Percentiles rank a stretch among this genome's conserved stretches.
Conservation (phyloP, 2,888 invertebrate genomes). For the Incurvaria masculella region DNA sequence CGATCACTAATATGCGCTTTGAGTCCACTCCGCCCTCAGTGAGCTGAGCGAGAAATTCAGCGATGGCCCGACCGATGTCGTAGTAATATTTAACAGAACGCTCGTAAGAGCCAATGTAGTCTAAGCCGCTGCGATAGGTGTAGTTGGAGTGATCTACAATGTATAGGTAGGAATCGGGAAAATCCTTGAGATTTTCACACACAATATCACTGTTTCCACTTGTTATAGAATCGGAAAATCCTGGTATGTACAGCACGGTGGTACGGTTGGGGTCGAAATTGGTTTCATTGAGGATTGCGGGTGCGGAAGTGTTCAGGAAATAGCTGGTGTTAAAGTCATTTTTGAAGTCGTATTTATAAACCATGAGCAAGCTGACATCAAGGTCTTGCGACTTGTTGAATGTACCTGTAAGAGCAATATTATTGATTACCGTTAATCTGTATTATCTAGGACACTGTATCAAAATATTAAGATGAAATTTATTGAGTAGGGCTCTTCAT, state of each 20-base stretch:
- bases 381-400: background rate
- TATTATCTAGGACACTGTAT: too few species aligned
- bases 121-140: constrained; percentile 33
- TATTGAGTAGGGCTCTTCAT: too few species aligned
- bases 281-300: constrained; percentile 28
- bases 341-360: constrained; percentile 44
- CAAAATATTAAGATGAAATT: too few species aligned
- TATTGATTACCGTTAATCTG: too few species aligned
- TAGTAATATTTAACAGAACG: constrained; percentile 33
- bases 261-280: constrained; percentile 28
- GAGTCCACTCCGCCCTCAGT: constrained; percentile 31
- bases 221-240: constrained; percentile 22
- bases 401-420: too few species aligned
- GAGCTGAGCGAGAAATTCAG: constrained; percentile 30
- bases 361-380: constrained; percentile 5
- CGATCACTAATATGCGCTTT: constrained; percentile 37
- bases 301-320: constrained; percentile 29
- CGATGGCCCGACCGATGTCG: constrained; percentile 35
- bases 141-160: constrained; percentile 44
- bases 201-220: constrained; percentile 36
- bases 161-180: constrained; percentile 36
- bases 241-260: background rate
- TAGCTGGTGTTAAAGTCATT: constrained; percentile 36
- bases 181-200: constrained; percentile 33
- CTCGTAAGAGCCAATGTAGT: constrained; percentile 35